phyloP scores from a whole-genome alignment of 2,113 vertebrate species.

The Indri indri region DNA sequence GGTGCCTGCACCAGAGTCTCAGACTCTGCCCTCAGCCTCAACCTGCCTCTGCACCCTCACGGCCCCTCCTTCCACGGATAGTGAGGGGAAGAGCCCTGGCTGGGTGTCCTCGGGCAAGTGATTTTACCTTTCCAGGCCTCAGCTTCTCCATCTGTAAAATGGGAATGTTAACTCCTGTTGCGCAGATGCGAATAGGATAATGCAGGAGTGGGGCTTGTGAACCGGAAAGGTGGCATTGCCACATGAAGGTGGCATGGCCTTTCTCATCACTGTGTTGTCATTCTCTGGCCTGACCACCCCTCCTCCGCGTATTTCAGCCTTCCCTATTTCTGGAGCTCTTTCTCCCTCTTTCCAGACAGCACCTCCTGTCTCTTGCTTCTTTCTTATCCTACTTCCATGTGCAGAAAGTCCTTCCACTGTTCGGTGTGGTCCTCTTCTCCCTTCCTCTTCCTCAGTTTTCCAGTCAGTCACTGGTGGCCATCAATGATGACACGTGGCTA shows the following conservation, averaged over 20 bases:
- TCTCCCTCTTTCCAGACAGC: neutral
- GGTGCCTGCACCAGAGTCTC: neutral
- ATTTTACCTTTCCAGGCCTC: neutral
- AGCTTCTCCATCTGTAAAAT: neutral
- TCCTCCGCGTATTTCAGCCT: neutral
- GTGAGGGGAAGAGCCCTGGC: neutral
- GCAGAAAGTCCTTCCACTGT: neutral
- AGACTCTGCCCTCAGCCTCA: neutral
- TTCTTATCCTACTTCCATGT: neutral
- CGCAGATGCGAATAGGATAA: neutral
- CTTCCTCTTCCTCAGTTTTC: slow-evolving; percentile 32
- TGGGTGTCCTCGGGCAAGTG: neutral
- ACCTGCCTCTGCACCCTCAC: neutral
- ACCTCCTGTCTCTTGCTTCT: neutral
- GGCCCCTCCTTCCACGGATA: no score
- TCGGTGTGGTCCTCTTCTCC: neutral
- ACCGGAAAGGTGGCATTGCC: no score
- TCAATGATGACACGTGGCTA: slow-evolving; percentile 43
- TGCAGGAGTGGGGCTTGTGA: neutral
- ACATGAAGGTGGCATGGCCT: neutral
- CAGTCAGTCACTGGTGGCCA: neutral
- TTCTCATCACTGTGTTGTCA: neutral
- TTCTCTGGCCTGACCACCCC: neutral
- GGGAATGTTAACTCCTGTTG: neutral
- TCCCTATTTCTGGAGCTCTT: neutral